These are phyloP conservation scores for Drosophila nigrodunni DNA, from an alignment of 1,140 invertebrate genomes.

Conservation along the genomic window DNA sequence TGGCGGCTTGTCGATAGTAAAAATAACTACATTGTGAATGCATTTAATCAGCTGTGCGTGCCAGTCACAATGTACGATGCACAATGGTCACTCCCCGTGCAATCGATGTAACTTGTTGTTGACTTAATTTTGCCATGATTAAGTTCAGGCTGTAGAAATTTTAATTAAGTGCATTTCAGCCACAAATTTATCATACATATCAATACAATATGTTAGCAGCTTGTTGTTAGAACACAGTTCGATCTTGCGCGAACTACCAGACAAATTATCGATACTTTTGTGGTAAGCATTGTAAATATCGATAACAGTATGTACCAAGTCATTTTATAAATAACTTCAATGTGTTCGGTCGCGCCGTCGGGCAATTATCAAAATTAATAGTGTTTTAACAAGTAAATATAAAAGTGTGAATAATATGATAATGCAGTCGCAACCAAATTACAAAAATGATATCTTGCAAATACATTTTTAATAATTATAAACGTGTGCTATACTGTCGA, in stretches of 20 bases:
- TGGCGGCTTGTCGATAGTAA: slow-evolving; percentile 18
- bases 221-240: not conserved
- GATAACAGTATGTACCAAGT: slow-evolving; percentile 19
- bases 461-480: slow-evolving; percentile 17
- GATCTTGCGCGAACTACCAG: not conserved
- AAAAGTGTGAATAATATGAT: slow-evolving; percentile 1
- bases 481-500: slow-evolving; percentile 47
- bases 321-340: slow-evolving; percentile 59
- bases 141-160: not conserved
- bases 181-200: not conserved
- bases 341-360: slow-evolving; percentile 47
- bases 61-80: slow-evolving; percentile 1
- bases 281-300: slow-evolving; percentile 11
- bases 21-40: not conserved
- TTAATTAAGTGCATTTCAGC: not conserved
- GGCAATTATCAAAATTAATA: slow-evolving; percentile 20
- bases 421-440: slow-evolving; percentile 1
- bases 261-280: slow-evolving; percentile 19
- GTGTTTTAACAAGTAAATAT: slow-evolving; percentile 36
- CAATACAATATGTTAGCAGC: not conserved
- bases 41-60: slow-evolving; percentile 8
- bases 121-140: not conserved
- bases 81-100: not conserved
- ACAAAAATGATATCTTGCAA: slow-evolving; percentile 10
- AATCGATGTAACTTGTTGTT: not conserved